These are phyloP conservation scores for Oreonectes daqikongensis DNA, from an alignment of 2,797 vertebrate species.

Conservation along the genomic window DNA sequence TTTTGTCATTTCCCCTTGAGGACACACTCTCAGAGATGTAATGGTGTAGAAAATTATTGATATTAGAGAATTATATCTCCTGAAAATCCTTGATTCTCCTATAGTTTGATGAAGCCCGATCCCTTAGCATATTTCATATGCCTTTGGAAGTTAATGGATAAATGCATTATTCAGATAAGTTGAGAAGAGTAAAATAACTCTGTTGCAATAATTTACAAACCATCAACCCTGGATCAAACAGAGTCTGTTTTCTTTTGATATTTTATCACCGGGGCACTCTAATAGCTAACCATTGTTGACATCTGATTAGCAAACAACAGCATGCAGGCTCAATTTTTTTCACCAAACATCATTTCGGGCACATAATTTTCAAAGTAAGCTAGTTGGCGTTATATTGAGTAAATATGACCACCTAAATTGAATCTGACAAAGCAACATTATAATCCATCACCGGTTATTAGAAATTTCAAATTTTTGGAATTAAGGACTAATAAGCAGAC, in stretches of 20 bases:
- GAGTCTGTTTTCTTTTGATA: constrained; percentile 36
- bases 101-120: constrained; percentile 25
- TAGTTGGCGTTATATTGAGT: constrained; percentile 75
- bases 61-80: constrained; percentile 23
- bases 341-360: constrained; percentile 57
- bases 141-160: constrained; percentile 32
- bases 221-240: constrained; percentile 39
- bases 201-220: constrained; percentile 42
- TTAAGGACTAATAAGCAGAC: constrained; percentile 79
- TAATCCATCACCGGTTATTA: constrained; percentile 85
- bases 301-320: constrained; percentile 60
- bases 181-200: constrained; percentile 7
- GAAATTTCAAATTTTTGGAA: constrained; percentile 80
- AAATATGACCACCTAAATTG: constrained; percentile 79
- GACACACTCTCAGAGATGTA: constrained; percentile 27
- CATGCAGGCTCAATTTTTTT: constrained; percentile 48
- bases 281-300: constrained; percentile 59
- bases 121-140: constrained; percentile 5
- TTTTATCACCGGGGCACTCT: constrained; percentile 20
- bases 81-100: constrained; percentile 24
- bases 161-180: constrained; percentile 38
- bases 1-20: constrained; percentile 35
- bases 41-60: constrained; percentile 43
- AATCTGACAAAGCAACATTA: constrained; percentile 82
- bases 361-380: constrained; percentile 68